phyloP scores from a whole-genome alignment of 2,797 vertebrate species.

The Aythya fuligula region DNA sequence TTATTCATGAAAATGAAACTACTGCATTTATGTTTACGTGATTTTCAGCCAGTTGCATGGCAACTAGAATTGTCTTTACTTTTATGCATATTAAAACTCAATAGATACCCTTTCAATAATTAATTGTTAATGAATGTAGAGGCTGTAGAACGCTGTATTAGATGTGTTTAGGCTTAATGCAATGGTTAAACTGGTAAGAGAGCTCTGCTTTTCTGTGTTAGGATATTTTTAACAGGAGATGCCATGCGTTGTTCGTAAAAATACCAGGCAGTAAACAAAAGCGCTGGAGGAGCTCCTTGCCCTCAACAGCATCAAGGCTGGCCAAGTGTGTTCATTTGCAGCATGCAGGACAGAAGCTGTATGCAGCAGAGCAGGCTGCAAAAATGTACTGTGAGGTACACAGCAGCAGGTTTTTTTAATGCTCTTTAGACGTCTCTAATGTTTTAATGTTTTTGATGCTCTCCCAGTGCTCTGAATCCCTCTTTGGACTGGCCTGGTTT shows the following conservation, averaged over 20 bases:
- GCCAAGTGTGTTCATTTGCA: background rate
- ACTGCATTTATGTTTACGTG: constrained; percentile 33
- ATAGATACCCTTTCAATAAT: constrained; percentile 69
- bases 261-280: background rate
- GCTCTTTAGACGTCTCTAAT: background rate
- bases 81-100: constrained; percentile 59
- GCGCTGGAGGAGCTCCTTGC: background rate
- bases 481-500: background rate
- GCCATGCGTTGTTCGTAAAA: background rate
- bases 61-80: constrained; percentile 68
- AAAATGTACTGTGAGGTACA: background rate
- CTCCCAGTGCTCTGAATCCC: background rate
- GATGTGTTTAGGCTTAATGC: background rate
- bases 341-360: background rate
- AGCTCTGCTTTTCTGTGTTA: background rate
- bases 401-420: background rate
- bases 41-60: constrained; percentile 32
- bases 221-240: background rate
- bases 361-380: background rate
- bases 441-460: background rate
- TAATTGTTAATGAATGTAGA: constrained; percentile 59
- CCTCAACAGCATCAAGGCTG: background rate
- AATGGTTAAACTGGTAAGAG: background rate
- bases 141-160: background rate
- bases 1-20: constrained; percentile 38